Evolutionary conservation across 2,888 invertebrate species (phyloP).

Genomic region (Autographa pulchrina): DNA sequence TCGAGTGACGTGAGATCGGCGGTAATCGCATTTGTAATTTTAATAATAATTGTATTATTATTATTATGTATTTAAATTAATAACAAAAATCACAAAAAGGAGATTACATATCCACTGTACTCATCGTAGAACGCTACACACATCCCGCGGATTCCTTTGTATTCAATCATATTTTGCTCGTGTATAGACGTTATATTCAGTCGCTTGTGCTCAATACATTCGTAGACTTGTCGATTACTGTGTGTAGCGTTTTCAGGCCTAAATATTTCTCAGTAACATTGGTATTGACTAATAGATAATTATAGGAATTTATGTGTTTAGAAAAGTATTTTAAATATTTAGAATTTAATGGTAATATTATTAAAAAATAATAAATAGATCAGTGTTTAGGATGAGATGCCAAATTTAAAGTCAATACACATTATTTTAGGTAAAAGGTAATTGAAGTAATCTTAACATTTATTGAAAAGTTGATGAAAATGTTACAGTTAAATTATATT

Average conservation of each 20-base stretch:
- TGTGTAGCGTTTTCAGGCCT: slow-evolving; percentile 87
- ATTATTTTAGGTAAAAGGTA: slow-evolving; percentile 90
- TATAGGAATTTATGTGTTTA: slow-evolving; percentile 89
- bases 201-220: slow-evolving; percentile 74
- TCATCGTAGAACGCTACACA: slow-evolving; percentile 84
- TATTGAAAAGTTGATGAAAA: slow-evolving; percentile 88
- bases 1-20: slow-evolving; percentile 75
- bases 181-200: slow-evolving; percentile 45
- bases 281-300: slow-evolving; percentile 88
- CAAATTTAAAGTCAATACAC: slow-evolving; percentile 92
- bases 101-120: slow-evolving; percentile 86
- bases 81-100: slow-evolving; percentile 78
- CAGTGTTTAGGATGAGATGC: slow-evolving; percentile 90
- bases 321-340: slow-evolving; percentile 89
- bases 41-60: slow-evolving; percentile 69
- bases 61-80: slow-evolving; percentile 70
- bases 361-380: slow-evolving; percentile 84
- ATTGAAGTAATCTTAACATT: slow-evolving; percentile 88
- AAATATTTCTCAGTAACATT: slow-evolving; percentile 85
- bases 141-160: slow-evolving; percentile 57
- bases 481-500: slow-evolving; percentile 90
- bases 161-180: slow-evolving; percentile 48
- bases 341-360: slow-evolving; percentile 86
- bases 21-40: slow-evolving; percentile 82
- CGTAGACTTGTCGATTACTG: slow-evolving; percentile 64